Percentiles rank a stretch among this genome's conserved stretches.
These are phyloP conservation scores for Pristionchus arcanus DNA, from an alignment of 2,888 invertebrate genomes.

Conservation along the genomic window DNA sequence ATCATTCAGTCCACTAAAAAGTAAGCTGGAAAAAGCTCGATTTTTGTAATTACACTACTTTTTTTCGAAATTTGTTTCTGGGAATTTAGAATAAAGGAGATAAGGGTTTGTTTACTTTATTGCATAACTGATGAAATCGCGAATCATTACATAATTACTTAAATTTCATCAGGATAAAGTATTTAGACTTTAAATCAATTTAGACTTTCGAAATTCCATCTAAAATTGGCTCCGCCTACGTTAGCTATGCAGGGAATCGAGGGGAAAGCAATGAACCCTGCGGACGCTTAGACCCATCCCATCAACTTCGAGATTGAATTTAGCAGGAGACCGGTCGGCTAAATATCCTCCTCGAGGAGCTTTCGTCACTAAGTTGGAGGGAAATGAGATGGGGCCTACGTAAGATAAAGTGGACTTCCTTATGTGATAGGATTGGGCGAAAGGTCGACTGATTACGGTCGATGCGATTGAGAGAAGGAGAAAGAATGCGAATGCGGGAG, in stretches of 20 bases:
- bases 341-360: background rate
- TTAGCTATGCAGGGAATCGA: background rate
- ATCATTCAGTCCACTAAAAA: too few species aligned
- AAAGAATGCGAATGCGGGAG: background rate
- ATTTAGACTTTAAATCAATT: too few species aligned
- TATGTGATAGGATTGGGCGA: background rate
- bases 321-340: background rate
- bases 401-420: background rate
- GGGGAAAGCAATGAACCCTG: background rate
- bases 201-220: background rate
- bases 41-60: too few species aligned
- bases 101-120: too few species aligned
- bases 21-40: too few species aligned
- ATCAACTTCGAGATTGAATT: constrained; percentile 28
- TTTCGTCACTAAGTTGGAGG: constrained; percentile 34
- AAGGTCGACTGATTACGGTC: background rate
- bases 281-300: background rate
- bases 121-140: too few species aligned
- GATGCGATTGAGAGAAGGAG: background rate
- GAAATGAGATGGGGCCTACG: background rate
- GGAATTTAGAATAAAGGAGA: too few species aligned
- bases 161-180: too few species aligned
- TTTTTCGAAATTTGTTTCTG: too few species aligned
- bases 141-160: too few species aligned
- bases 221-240: background rate